phyloP scores from a whole-genome alignment of 2,113 vertebrate species.

The Martes martes region DNA sequence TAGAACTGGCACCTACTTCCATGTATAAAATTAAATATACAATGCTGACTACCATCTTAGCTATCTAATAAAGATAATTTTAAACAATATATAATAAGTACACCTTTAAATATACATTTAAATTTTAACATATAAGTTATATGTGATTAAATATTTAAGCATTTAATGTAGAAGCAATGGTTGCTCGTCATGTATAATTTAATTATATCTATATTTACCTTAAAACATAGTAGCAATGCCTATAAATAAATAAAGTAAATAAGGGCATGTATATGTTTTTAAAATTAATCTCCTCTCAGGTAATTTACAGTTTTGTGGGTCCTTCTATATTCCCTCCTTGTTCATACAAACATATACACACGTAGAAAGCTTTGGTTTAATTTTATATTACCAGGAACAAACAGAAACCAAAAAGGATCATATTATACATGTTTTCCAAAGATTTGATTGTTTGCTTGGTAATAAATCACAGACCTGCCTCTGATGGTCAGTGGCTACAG shows the following conservation, averaged over 20 bases:
- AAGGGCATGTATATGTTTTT: background rate
- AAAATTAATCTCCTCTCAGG: background rate
- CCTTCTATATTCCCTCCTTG: background rate
- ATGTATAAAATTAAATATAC: background rate
- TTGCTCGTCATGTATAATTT: background rate
- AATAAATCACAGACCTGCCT: background rate
- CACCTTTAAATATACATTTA: background rate
- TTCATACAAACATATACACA: background rate
- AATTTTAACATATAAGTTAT: background rate
- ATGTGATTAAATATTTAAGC: background rate
- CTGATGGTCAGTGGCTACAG: background rate
- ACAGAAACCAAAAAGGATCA: background rate
- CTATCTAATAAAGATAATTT: background rate
- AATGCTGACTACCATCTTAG: background rate
- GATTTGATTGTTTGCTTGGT: background rate
- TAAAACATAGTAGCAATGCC: background rate
- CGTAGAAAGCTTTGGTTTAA: background rate
- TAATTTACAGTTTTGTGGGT: background rate
- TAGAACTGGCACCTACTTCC: background rate
- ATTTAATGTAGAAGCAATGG: background rate
- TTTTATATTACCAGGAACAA: constrained; percentile 11
- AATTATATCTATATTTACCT: background rate
- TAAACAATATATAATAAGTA: background rate
- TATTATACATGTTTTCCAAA: background rate
- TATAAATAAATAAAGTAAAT: background rate